Base-by-base conservation (phyloP, 1,140 invertebrate species). In the Achatina immaculata region DNA sequence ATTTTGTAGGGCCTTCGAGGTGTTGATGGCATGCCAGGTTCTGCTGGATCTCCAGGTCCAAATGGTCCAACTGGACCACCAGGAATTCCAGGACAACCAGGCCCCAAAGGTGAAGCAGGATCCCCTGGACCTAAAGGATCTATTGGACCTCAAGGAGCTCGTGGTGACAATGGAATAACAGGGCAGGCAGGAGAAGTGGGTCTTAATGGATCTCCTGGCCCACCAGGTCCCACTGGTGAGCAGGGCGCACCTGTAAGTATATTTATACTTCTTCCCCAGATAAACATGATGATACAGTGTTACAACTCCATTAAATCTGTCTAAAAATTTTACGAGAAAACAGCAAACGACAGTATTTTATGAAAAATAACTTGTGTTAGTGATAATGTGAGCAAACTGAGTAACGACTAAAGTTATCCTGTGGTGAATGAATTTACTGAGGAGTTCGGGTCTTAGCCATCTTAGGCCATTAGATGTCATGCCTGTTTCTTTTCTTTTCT, bases 21-120 rank as follows among this genome's bases (percentile, higher is more conserved):
- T 45, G 94, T 96, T 86, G 95, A 96, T 88, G 96, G 96, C 16
- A 95, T 96, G 87, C 91, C 94, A 34, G 95, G 95, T 40, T 93
- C 94, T 55, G 83, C 93, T 45, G 96, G 92, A 43, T 80, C 91
- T 14, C 86, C 90, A 1, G 92, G 96, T 77, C 90, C 94, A 38
- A 88, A 86, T 31, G 89, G 89, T 68, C 69, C 78, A 34, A 51
- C 75, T 42, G 89, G 89, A 42, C 83, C 88, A 21, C 88, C 88
- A 0, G 89, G 89, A 28, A 81, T 86, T n/a, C 88, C 88, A 14
- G 89, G 89, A 51, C 75, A 79, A 3, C 84, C 86, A 38, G 89
- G 89, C 34, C n/a, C 81, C 24, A 90, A 90, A 86, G 96, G 96
- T 24, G 95, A 96, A 90, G 93, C 94, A 90, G 96, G 96, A 66